phyloP scores from a whole-genome alignment of 1,140 invertebrate species.

The Drosophila orena region DNA sequence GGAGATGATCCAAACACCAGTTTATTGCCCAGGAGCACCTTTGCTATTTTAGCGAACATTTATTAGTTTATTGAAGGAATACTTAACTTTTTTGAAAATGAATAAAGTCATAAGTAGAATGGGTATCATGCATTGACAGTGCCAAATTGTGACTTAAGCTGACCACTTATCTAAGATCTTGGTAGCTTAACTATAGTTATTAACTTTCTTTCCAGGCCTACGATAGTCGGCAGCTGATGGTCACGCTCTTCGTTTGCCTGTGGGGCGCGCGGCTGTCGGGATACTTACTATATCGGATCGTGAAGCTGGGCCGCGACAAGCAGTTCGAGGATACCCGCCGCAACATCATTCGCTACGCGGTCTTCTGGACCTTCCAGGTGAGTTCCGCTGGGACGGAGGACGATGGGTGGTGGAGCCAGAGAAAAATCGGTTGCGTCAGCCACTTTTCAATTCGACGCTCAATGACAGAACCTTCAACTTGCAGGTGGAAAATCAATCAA shows the following conservation, averaged over 20 bases:
- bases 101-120: no score
- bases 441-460: constrained; percentile 36
- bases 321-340: constrained; percentile 95
- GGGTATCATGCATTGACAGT: no score
- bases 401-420: neutral
- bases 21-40: neutral
- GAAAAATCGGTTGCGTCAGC: constrained; percentile 35
- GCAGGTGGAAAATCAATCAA: constrained; percentile 67
- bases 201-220: constrained; percentile 87
- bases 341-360: constrained; percentile 93
- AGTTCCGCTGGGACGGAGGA: constrained; percentile 14
- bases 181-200: neutral
- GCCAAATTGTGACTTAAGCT: no score
- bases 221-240: constrained; percentile 94
- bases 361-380: constrained; percentile 97
- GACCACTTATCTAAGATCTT: neutral
- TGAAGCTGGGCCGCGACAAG: constrained; percentile 95
- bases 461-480: constrained; percentile 62
- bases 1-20: neutral
- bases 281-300: constrained; percentile 94
- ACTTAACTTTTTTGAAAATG: no score
- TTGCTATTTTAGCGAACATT: no score
- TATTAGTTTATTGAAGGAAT: no score
- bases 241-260: constrained; percentile 93
- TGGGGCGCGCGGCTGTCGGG: constrained; percentile 94